Evolutionary conservation across 2,888 invertebrate genomes (phyloP), one percentile per base, ranked within the genome.

Genomic region (Isotomurus palustris): DNA sequence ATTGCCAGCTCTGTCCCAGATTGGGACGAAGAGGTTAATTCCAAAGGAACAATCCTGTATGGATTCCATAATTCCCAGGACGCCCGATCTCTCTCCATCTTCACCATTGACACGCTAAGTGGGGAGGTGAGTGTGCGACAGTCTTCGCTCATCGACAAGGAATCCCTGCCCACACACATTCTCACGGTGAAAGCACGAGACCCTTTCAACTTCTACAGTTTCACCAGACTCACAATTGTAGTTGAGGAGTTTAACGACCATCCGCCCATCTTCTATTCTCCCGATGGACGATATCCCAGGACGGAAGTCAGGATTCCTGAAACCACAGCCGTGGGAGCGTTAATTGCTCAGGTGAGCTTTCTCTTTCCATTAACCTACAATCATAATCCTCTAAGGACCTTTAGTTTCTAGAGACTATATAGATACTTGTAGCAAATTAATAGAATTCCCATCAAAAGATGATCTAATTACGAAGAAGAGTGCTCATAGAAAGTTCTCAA

Each of bases 121-220:
- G 97, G 96, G 0, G 88, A 90, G 0, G 84, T 95, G 58, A 83
- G 91, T 24, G 87, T 92, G 1, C 81, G 83, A 0, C 83, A 83
- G 57, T 53, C 66, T 43, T 64, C 63, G 14, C 64, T 67, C 29
- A 79, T 96, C 53, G 93, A 96, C 78, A 94, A 88, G 74, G 95
- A 96, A 74, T 85, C 86, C 70, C 82, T 88, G 29, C 92, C 91
- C 77, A 83, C 91, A 62, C 92, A 92, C 78, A 90, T 89, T 69
- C 79, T 96, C 64, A 85, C 87, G 48, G 87, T 92, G 54, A 82
- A 85, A 56, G 95, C 92, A 1, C 83, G 84, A 44, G 95, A 96
- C 78, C 83, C 67, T 19, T 55, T 53, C 21, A 64, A 70, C 19
- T 60, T 58, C 45, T 68, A 70, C 56, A 66, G 63, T 49, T 70